Evolutionary conservation across 1,140 invertebrate genomes (phyloP), one percentile per base, ranked within the genome.

Genomic region (Mesaphorura yosii): DNA sequence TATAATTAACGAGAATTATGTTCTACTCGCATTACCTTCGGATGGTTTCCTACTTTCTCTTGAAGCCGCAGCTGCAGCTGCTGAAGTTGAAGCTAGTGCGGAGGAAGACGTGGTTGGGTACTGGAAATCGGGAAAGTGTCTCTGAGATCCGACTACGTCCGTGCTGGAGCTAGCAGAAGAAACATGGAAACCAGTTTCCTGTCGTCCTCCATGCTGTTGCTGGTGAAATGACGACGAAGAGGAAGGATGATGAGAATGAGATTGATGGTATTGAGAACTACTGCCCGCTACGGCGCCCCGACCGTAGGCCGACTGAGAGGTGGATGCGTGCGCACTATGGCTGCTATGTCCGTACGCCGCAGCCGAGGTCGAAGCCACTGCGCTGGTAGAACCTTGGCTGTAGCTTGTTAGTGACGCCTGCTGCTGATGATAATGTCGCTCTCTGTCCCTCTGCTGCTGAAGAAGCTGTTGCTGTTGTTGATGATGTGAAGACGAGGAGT

Each of bases 31-130:
- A 19, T n/a, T 31, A 58, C 57, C 53, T 62, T 62, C 60, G 27
- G 60, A 62, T 39, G 55, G 49, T 51, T 62, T 62, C 29, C 60
- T 44, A 6, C 37, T 56, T 39, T 62, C 60, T 39, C 57, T 27
- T 22, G 48, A 22, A 14, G 40, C 54, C 40, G 41, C 27, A 19
- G 50, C 20, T 19, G 41, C 41, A 17, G 46, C 48, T 7, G 46
- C 14, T 1, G 48, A 48, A n/a, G n/a, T n/a, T n/a, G n/a, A n/a
- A n/a, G n/a, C n/a, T n/a, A n/a, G n/a, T n/a, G n/a, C n/a, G n/a
- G n/a, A n/a, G n/a, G n/a, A 14, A 31, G 51, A 31, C n/a, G 27
- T 19, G 47, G 19, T 22, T 48, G 53, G 23, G 46, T 40, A 22
- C 38, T 7, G 37, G 31, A 28, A 55, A 47, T 19, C 6, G 15